Percentiles rank a stretch among this genome's conserved stretches.
Conservation (phyloP, 2,888 invertebrate genomes). For the Tipula helvola region DNA sequence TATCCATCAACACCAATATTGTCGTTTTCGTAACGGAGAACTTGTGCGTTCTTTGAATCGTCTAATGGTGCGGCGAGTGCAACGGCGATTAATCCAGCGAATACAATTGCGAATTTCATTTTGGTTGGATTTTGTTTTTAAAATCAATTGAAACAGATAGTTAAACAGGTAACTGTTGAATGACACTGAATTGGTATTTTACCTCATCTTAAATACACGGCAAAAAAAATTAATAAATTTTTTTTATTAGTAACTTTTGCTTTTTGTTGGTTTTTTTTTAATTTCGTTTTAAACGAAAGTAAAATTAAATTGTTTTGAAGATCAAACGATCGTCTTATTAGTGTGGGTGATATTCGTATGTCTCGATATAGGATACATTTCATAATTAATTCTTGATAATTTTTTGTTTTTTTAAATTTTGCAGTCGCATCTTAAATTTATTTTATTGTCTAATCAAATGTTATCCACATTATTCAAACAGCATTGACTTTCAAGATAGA, state of each 20-base stretch:
- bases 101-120: conserved; percentile 29
- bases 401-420: no score
- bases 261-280: neutral
- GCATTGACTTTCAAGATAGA: no score
- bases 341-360: no score
- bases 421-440: no score
- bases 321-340: no score
- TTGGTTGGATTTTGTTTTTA: conserved; percentile 16
- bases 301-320: no score
- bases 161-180: neutral
- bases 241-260: neutral
- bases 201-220: neutral
- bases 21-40: conserved; percentile 47
- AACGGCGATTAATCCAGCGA: conserved; percentile 26
- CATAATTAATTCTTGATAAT: no score
- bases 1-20: conserved; percentile 42
- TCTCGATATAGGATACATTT: no score
- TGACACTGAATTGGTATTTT: neutral
- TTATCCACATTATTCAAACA: no score
- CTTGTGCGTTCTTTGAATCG: conserved; percentile 40
- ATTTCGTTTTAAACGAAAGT: no score
- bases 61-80: conserved; percentile 25
- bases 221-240: neutral
- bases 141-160: neutral
- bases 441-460: no score